phyloP scores from a whole-genome alignment of 37 sponge, comb jelly and placozoan species.

The Halichondria panicea region DNA sequence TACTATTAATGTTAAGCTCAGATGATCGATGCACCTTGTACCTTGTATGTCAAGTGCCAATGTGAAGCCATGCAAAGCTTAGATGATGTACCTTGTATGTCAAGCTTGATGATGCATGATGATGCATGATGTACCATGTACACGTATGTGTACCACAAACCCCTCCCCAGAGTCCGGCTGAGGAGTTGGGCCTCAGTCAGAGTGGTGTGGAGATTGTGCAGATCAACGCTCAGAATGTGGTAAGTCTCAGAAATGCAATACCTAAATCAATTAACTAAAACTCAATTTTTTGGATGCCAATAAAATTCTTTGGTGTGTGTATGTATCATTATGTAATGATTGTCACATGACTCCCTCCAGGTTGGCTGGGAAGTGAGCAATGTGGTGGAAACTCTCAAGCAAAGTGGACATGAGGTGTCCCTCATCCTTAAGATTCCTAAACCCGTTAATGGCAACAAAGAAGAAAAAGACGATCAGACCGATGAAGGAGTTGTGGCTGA shows the following conservation, averaged over 20 bases:
- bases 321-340: background rate
- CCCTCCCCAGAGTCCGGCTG: constrained; percentile 75
- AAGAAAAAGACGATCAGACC: background rate
- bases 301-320: background rate
- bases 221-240: constrained; percentile 76
- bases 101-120: too few species aligned
- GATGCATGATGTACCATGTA: too few species aligned
- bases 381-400: constrained; percentile 48
- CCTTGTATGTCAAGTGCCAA: too few species aligned
- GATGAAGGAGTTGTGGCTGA: background rate
- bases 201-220: constrained; percentile 70
- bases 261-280: background rate
- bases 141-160: too few species aligned
- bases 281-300: background rate
- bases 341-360: constrained; percentile 8
- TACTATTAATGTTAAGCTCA: too few species aligned
- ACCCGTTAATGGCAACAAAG: background rate
- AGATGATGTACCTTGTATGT: too few species aligned
- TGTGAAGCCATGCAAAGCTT: too few species aligned
- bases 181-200: constrained; percentile 27
- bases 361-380: constrained; percentile 70
- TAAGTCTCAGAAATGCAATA: constrained; percentile 23
- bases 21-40: too few species aligned
- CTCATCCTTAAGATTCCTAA: constrained; percentile 16
- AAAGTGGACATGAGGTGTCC: constrained; percentile 34